Percentiles rank a stretch among this genome's conserved stretches.
phyloP scores from a whole-genome alignment of 2,888 invertebrate genomes.

The Prenolepis imparis region DNA sequence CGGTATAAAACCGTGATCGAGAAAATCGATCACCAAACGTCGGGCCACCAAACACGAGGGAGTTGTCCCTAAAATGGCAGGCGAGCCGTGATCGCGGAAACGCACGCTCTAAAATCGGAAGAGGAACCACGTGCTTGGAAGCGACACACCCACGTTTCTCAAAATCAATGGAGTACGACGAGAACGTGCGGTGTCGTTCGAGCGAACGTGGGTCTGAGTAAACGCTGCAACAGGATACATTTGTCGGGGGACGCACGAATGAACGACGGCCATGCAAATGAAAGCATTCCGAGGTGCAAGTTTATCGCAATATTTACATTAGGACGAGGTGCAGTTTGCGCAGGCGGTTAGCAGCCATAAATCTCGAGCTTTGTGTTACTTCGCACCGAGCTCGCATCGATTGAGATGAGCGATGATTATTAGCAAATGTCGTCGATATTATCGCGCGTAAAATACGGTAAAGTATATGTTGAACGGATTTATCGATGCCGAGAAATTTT shows the following conservation, averaged over 20 bases:
- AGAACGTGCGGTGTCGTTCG: slow-evolving; percentile 54
- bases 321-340: neutral
- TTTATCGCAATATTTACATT: slow-evolving; percentile 15
- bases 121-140: slow-evolving; percentile 64
- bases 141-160: slow-evolving; percentile 69
- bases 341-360: neutral
- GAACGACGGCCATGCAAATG: slow-evolving; percentile 32
- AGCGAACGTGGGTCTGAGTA: slow-evolving; percentile 22
- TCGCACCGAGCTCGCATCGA: neutral
- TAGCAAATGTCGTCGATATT: neutral
- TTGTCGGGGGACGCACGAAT: slow-evolving; percentile 20
- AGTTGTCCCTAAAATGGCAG: slow-evolving; percentile 5
- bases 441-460: neutral
- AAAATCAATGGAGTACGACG: slow-evolving; percentile 67
- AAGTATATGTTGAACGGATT: neutral
- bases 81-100: slow-evolving; percentile 4
- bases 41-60: neutral
- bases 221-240: slow-evolving; percentile 37
- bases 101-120: slow-evolving; percentile 17
- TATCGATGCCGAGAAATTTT: neutral
- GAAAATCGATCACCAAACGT: slow-evolving; percentile 35
- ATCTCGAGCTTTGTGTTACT: neutral
- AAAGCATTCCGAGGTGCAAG: neutral
- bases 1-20: neutral
- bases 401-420: neutral